Evolutionary conservation across 2,888 invertebrate genomes (phyloP), one percentile per base, ranked within the genome.

Genomic region (Andrena flavipes): DNA sequence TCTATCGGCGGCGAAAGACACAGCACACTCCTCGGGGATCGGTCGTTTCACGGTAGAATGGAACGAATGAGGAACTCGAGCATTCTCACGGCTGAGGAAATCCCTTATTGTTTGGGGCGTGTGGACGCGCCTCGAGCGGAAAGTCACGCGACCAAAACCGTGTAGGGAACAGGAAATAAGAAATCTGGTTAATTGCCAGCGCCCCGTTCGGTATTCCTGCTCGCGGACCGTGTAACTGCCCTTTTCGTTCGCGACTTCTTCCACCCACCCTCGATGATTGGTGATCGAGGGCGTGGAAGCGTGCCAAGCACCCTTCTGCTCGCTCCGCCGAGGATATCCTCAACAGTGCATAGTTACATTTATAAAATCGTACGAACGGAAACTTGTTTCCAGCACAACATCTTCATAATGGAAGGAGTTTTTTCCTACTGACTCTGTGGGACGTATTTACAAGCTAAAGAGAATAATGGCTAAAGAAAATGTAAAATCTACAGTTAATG

Each of bases 71-170:
- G 76, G 73, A 77, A 77, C 74, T 67, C 67, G 67, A 78, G 63
- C 77, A 77, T 88, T 88, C 86, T 88, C 86, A 88, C 85, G 88
- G 70, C 84, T 82, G 88, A 88, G 84, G 76, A 82, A 88, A 79
- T 75, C 56, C 73, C 79, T 85, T 84, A 88, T 86, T 86, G 86
- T 84, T 82, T 76, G 56, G 78, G 82, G 82, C 77, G 80, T 64
- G 77, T 60, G 68, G 62, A 64, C 62, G 86, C 49, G 86, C 84
- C 63, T 82, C 79, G 80, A 88, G 88, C 88, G 88, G 76, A 88
- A 88, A 88, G 88, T 88, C 88, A 88, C 88, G 88, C 88, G 85
- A 88, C 71, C 71, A 48, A 77, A 65, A 56, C 56, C 48, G 62
- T 65, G 56, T 65, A 73, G 77, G 85, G 86, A 85, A 88, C 82